These are phyloP conservation scores for Drosophila pruinosa DNA, from an alignment of 1,140 invertebrate species.

Conservation along the genomic window DNA sequence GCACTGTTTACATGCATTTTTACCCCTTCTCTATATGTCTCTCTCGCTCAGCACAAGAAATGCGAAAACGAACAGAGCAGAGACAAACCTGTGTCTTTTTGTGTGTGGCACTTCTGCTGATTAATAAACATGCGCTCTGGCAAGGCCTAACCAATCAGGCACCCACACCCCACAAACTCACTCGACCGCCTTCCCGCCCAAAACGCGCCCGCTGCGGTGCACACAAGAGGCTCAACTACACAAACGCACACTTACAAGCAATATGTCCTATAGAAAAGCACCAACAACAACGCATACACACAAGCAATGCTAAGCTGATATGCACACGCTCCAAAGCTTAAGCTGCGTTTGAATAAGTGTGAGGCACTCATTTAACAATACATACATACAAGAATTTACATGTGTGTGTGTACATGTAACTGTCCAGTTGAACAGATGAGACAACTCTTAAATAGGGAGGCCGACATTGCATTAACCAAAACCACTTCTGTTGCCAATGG, in stretches of 20 bases:
- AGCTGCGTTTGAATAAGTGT: conserved; percentile 25
- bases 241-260: conserved; percentile 27
- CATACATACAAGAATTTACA: not conserved
- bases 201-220: conserved; percentile 4
- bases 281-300: conserved; percentile 37
- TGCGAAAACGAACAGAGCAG: conserved; percentile 57
- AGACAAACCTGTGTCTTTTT: conserved; percentile 50
- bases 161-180: conserved; percentile 31
- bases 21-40: conserved; percentile 9
- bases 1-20: conserved; percentile 51
- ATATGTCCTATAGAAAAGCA: conserved; percentile 20
- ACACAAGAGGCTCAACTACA: conserved; percentile 19
- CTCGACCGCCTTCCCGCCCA: conserved; percentile 16
- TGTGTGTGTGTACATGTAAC: conserved; percentile 23
- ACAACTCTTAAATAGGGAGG: not conserved
- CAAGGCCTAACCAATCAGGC: conserved; percentile 73
- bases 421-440: conserved; percentile 28
- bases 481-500: not conserved
- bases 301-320: conserved; percentile 43
- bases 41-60: conserved; percentile 46
- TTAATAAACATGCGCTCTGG: conserved; percentile 79
- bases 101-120: conserved; percentile 58
- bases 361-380: conserved; percentile 42
- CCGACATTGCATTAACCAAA: not conserved
- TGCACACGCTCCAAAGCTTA: conserved; percentile 45